A percentile compares a stretch with the other conserved stretches of the same genome.
Conservation (phyloP, 2,797 vertebrate genomes). For the Trachurus trachurus region DNA sequence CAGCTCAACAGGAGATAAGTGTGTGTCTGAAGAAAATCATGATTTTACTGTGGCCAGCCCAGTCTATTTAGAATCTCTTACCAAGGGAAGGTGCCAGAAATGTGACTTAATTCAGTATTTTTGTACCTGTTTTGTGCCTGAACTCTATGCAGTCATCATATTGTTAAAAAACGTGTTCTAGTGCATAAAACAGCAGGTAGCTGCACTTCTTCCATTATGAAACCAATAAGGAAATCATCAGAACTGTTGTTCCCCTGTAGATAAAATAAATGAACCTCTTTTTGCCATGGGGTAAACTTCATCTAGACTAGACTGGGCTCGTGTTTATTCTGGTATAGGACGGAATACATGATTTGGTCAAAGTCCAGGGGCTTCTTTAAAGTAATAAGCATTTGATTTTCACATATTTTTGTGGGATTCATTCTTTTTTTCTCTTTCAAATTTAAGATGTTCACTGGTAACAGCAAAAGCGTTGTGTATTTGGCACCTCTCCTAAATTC, state of each 20-base stretch:
- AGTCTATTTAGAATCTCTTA: slow-evolving; percentile 36
- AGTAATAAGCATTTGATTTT: slow-evolving; percentile 2
- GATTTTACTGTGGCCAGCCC: slow-evolving; percentile 8
- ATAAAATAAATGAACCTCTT: slow-evolving; percentile 69
- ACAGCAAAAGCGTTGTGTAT: neutral
- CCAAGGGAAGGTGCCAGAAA: slow-evolving; percentile 10
- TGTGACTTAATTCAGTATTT: slow-evolving; percentile 33
- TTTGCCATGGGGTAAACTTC: slow-evolving; percentile 57
- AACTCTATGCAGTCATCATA: slow-evolving; percentile 24
- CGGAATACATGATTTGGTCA: slow-evolving; percentile 28
- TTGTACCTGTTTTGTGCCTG: slow-evolving; percentile 21
- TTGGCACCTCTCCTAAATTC: neutral
- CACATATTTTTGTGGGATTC: neutral
- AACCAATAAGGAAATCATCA: slow-evolving; percentile 61
- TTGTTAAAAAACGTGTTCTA: slow-evolving; percentile 37
- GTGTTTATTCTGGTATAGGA: slow-evolving; percentile 44
- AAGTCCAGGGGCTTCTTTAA: slow-evolving; percentile 23
- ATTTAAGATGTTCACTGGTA: neutral
- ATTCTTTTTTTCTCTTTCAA: neutral
- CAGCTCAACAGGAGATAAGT: slow-evolving; percentile 47
- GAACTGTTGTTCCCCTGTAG: slow-evolving; percentile 60
- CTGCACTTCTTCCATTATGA: slow-evolving; percentile 64
- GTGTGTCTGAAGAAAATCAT: slow-evolving; percentile 57
- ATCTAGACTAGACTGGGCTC: slow-evolving; percentile 45
- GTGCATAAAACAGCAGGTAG: slow-evolving; percentile 60